Evolutionary conservation across 1,140 invertebrate species (phyloP), one percentile per base, ranked within the genome.

Genomic region (Hylaeus volcanicus): DNA sequence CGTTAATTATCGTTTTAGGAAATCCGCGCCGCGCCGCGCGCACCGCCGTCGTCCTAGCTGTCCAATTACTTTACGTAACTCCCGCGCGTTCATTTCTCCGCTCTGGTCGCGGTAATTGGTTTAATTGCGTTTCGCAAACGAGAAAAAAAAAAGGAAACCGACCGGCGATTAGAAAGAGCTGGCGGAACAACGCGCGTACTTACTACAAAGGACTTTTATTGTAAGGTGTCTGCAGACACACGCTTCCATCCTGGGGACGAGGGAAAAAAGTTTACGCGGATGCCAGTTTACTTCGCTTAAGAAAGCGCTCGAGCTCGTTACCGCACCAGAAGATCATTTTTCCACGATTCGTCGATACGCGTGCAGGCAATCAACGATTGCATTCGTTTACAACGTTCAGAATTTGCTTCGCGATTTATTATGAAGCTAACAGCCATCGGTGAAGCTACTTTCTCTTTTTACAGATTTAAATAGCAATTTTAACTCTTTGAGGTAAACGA

Each of bases 1-100:
- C 92, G 92, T 93, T 93, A 93, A 93, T 93, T 93, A 93, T 93
- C 92, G 89, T 93, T 93, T 93, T 93, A 93, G 92, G 93, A 93
- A 93, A 93, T 93, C 91, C 92, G 90, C 88, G 89, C 76, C 58
- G 65, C 43, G 61, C 69, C 71, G 82, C 70, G 8, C 58, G 63
- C n/a, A 26, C 26, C 55, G 56, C 64, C 15, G 56, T 39, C 15
- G 64, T 63, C 69, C 80, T 83, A 84, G 76, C 82, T 82, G 82
- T 81, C 91, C 91, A 93, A 93, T 93, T 93, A 92, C 88, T 92
- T 93, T 93, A 92, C 91, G 91, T 92, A 93, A 93, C 75, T 81
- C 74, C 72, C 76, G 73, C 84, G 85, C 81, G 88, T 89, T 88
- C 90, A 90, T 93, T 92, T 92, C 90, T 91, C 88, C 88, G 88